Percentiles rank a stretch among this genome's conserved stretches.
These are phyloP conservation scores for Anguilla japonica DNA, from an alignment of 2,113 vertebrate species.

Conservation along the genomic window DNA sequence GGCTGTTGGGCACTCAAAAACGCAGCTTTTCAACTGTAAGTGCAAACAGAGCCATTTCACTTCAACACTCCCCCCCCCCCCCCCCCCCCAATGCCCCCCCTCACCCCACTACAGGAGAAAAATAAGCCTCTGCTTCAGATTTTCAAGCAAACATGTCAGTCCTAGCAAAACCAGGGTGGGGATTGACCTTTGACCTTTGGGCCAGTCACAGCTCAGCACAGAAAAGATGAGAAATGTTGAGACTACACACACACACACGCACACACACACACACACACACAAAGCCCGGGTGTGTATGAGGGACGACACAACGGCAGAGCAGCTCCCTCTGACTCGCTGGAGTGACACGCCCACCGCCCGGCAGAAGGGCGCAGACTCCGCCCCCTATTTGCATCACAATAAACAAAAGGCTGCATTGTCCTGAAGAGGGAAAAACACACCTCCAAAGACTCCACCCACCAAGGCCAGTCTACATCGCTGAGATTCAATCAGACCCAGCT, in stretches of 20 bases:
- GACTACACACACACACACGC: conserved; percentile 6
- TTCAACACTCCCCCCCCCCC: not conserved
- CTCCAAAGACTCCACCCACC: not conserved
- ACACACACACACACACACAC: not conserved
- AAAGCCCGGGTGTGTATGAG: not conserved
- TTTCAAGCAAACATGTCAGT: not conserved
- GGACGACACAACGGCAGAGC: not conserved
- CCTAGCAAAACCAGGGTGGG: not conserved
- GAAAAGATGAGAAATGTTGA: too few relatives aligned
- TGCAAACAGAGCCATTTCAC: not conserved
- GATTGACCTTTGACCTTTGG: not conserved
- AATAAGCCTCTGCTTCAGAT: not conserved
- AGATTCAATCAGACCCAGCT: not conserved
- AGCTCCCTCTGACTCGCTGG: too few relatives aligned
- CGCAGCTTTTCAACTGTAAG: not conserved
- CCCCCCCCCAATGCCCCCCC: not conserved
- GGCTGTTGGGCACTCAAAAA: not conserved
- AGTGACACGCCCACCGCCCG: not conserved
- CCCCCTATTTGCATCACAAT: conserved; percentile 54
- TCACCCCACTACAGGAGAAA: too few relatives aligned
- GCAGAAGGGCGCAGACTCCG: not conserved
- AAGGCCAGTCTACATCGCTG: not conserved
- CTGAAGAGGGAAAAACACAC: conserved; percentile 10
- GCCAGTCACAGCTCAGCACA: not conserved
- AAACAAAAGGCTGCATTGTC: conserved; percentile 44